Conservation (phyloP, 2,888 invertebrate genomes). For the Drosophila ochracea region DNA sequence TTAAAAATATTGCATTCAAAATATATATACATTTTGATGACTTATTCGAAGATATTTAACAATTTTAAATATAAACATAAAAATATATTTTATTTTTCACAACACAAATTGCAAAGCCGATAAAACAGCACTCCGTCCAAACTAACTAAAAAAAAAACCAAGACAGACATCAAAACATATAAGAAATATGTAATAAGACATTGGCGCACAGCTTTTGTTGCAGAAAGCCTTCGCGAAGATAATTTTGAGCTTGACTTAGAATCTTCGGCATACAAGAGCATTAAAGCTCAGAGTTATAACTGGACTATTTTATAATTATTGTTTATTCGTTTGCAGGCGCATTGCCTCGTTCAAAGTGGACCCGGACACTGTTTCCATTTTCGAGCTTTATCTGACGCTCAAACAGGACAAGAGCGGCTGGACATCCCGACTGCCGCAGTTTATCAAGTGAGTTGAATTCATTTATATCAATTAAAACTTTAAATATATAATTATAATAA, state of each 20-base stretch:
- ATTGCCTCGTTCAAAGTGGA: constrained; percentile 94
- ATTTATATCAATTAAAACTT: neutral
- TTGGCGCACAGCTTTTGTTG: neutral
- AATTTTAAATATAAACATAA: too few species aligned
- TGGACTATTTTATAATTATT: neutral
- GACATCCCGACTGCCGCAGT: constrained; percentile 94
- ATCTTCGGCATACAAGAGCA: neutral
- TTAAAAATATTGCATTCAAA: too few species aligned
- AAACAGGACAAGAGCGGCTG: constrained; percentile 95
- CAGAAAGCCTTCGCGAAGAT: neutral
- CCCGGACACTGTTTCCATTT: constrained; percentile 94
- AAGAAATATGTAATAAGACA: neutral
- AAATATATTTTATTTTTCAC: too few species aligned
- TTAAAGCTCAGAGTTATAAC: neutral
- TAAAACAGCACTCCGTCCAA: neutral
- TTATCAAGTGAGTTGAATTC: constrained; percentile 92
- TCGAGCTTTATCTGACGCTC: constrained; percentile 94
- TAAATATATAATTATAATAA: neutral
- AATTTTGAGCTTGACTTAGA: neutral
- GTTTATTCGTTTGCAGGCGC: constrained; percentile 85
- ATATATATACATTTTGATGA: too few species aligned
- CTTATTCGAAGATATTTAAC: too few species aligned
- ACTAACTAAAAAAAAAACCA: neutral
- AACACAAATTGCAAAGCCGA: too few species aligned
- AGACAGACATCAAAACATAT: neutral